Evolutionary conservation across 2,888 invertebrate species (phyloP).

Genomic region (Orthosia cruda): DNA sequence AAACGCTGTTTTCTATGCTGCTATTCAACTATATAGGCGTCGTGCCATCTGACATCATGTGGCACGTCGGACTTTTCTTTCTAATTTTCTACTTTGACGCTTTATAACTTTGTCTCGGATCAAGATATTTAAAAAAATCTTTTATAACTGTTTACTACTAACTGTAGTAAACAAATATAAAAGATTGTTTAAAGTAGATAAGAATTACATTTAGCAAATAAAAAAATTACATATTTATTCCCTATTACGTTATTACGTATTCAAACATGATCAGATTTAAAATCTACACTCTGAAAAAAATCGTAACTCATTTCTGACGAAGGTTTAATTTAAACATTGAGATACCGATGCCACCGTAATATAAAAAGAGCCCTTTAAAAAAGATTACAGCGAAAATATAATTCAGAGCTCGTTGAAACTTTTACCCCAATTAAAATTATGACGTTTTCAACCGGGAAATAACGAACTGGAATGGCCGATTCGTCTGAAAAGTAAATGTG

Average conservation of each 20-base stretch:
- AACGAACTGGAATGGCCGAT: constrained; percentile 60
- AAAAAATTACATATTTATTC: too few relatives aligned
- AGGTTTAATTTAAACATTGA: constrained; percentile 44
- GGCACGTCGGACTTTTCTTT: too few relatives aligned
- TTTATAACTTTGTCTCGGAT: too few relatives aligned
- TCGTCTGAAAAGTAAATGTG: constrained; percentile 56
- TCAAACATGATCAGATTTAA: constrained; percentile 27
- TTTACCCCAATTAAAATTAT: constrained; percentile 67
- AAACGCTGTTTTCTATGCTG: too few relatives aligned
- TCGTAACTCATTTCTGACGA: constrained; percentile 14
- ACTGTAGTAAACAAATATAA: too few relatives aligned
- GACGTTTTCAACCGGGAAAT: constrained; percentile 55
- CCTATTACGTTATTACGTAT: constrained; percentile 8
- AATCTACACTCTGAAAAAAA: constrained; percentile 1
- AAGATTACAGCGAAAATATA: constrained; percentile 11
- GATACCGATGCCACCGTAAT: constrained; percentile 10
- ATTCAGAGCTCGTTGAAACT: constrained; percentile 35
- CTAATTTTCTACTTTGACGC: too few relatives aligned
- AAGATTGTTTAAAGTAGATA: too few relatives aligned
- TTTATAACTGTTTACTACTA: too few relatives aligned
- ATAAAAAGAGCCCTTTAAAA: constrained; percentile 19
- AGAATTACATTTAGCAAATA: too few relatives aligned
- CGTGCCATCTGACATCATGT: too few relatives aligned
- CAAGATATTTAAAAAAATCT: too few relatives aligned
- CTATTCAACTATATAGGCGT: too few relatives aligned